Evolutionary conservation across 2,797 vertebrate genomes (phyloP).

Genomic region (Cynodonichthys magdalenae): DNA sequence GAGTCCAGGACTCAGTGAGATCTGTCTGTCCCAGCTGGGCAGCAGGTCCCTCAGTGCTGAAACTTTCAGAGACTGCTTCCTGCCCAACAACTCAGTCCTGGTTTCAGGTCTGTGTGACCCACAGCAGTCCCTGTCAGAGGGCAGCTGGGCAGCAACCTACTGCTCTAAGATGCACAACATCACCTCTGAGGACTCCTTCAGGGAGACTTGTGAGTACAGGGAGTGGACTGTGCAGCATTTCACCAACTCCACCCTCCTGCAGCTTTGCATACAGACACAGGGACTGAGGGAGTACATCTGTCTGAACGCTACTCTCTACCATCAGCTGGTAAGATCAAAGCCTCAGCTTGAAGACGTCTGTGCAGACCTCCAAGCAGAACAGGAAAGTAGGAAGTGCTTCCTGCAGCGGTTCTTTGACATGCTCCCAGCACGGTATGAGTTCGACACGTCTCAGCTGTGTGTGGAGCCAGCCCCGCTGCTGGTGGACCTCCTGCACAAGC

Average conservation of each 20-base stretch:
- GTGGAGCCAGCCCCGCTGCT: slow-evolving; percentile 82
- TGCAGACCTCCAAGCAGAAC: slow-evolving; percentile 63
- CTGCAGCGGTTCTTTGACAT: slow-evolving; percentile 86
- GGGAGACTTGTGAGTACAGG: slow-evolving; percentile 76
- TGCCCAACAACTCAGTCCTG: slow-evolving; percentile 83
- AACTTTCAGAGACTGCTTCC: slow-evolving; percentile 86
- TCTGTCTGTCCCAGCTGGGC: slow-evolving; percentile 78
- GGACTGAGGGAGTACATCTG: slow-evolving; percentile 85
- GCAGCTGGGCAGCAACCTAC: slow-evolving; percentile 80
- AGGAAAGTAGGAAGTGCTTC: slow-evolving; percentile 80
- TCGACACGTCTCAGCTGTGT: slow-evolving; percentile 86
- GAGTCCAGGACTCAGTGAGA: slow-evolving; percentile 57
- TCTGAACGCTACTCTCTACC: slow-evolving; percentile 80
- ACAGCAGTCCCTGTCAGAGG: slow-evolving; percentile 58
- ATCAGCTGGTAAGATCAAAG: slow-evolving; percentile 62
- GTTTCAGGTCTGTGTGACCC: slow-evolving; percentile 78
- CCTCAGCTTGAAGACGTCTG: slow-evolving; percentile 79
- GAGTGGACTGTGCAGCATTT: slow-evolving; percentile 76
- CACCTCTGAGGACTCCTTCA: slow-evolving; percentile 44
- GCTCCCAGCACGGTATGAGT: slow-evolving; percentile 81
- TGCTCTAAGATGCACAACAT: slow-evolving; percentile 72
- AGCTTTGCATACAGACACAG: slow-evolving; percentile 68
- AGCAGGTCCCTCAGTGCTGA: slow-evolving; percentile 79
- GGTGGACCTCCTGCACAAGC: slow-evolving; percentile 79
- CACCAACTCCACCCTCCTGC: slow-evolving; percentile 74